A percentile compares a stretch with the other conserved stretches of the same genome.
phyloP scores from a whole-genome alignment of 2,113 vertebrate genomes.

The Misgurnus mizolepis region DNA sequence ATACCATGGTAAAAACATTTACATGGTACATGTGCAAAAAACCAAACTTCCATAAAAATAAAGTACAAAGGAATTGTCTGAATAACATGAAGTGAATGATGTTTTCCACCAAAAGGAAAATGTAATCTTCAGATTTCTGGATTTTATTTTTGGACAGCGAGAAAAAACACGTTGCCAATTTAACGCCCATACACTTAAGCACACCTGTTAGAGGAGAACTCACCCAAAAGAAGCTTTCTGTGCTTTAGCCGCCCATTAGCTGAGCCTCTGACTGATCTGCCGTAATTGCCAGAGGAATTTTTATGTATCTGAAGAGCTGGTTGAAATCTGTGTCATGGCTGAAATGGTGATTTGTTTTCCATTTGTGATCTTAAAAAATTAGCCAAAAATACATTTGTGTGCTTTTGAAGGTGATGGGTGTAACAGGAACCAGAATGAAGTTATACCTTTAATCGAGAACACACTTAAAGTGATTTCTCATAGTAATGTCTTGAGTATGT shows the following conservation, averaged over 20 bases:
- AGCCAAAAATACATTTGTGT: conserved; percentile 5
- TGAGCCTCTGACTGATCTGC: conserved; percentile 29
- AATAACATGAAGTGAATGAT: conserved; percentile 1
- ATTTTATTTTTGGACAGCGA: not conserved
- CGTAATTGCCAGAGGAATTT: conserved; percentile 38
- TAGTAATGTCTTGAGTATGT: too few relatives aligned
- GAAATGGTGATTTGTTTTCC: conserved; percentile 32
- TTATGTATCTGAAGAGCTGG: conserved; percentile 29
- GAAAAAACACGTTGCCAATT: conserved; percentile 3
- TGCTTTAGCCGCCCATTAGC: conserved; percentile 20
- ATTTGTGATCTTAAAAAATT: conserved; percentile 39
- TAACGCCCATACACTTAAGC: conserved; percentile 19
- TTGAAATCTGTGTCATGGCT: conserved; percentile 31
- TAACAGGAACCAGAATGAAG: conserved; percentile 11
- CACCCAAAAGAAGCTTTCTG: conserved; percentile 19
- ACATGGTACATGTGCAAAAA: too few relatives aligned
- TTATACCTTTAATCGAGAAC: conserved; percentile 25
- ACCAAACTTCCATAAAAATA: not conserved
- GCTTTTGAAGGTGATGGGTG: conserved; percentile 23
- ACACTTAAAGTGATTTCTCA: conserved; percentile 23
- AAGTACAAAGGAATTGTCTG: not conserved
- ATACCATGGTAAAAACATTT: too few relatives aligned
- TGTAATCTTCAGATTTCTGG: not conserved
- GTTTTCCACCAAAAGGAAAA: not conserved
- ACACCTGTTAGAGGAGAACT: conserved; percentile 47